Evolutionary conservation across 2,113 vertebrate genomes (phyloP).

Genomic region (Myotis yumanensis): DNA sequence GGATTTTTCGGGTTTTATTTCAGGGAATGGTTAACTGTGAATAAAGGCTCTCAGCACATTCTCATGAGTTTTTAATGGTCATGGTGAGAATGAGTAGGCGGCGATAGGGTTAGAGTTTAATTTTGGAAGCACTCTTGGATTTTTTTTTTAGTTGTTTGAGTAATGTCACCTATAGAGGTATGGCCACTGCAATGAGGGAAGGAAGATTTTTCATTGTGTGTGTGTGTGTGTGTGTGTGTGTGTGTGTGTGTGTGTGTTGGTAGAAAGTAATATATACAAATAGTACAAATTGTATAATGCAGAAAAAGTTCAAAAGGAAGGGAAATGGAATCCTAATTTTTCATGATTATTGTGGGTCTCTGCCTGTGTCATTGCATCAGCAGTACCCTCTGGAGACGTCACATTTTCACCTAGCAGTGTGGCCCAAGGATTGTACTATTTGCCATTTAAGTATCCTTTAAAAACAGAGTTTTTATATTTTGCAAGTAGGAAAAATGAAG

Average conservation of each 20-base stretch:
- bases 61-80: not conserved
- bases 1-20: not conserved
- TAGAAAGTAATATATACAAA: not conserved
- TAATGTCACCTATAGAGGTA: not conserved
- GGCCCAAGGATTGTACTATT: fast-evolving
- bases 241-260: not conserved
- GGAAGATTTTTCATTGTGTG: not conserved
- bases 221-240: not conserved
- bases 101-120: conserved; percentile 13
- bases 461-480: not conserved
- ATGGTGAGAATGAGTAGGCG: conserved; percentile 23
- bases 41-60: not conserved
- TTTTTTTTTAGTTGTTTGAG: not conserved
- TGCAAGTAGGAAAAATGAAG: not conserved
- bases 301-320: not conserved
- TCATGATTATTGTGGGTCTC: fast-evolving
- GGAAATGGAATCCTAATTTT: not conserved
- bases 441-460: not conserved
- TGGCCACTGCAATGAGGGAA: not conserved
- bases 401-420: fast-evolving
- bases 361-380: fast-evolving
- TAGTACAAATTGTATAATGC: not conserved
- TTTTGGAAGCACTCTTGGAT: not conserved
- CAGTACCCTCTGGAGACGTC: fast-evolving
- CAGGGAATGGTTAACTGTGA: not conserved